These are phyloP conservation scores for Heliconius congener DNA, from an alignment of 1,140 invertebrate genomes.

Conservation along the genomic window DNA sequence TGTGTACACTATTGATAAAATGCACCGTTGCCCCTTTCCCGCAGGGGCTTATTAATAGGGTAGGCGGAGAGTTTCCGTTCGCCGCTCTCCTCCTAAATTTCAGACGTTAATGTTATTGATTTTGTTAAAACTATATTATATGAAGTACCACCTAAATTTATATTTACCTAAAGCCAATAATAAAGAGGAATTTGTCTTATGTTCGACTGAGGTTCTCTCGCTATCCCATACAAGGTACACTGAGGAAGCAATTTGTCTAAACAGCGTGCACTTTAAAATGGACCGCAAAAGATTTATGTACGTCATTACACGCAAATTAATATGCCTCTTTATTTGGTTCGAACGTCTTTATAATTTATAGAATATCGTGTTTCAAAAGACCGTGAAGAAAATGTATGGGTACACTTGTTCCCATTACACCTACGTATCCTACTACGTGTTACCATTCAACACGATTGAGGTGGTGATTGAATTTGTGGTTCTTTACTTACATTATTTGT, in stretches of 20 bases:
- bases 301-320: constrained; percentile 12
- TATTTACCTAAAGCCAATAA: neutral
- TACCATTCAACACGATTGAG: no score
- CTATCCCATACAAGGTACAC: neutral
- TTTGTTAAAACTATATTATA: no score
- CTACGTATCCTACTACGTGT: neutral
- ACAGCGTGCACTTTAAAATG: neutral
- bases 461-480: neutral
- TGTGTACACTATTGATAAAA: neutral
- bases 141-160: no score
- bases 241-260: constrained; percentile 7
- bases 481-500: neutral
- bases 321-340: constrained; percentile 13
- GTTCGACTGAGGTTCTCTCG: neutral
- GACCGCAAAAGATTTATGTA: neutral
- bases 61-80: no score
- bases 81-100: no score
- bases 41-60: no score
- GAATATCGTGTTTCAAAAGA: constrained; percentile 18
- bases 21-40: neutral
- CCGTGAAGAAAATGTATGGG: constrained; percentile 12
- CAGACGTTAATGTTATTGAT: no score
- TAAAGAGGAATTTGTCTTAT: neutral
- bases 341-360: constrained; percentile 16
- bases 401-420: constrained; percentile 9